Base-by-base conservation (phyloP, 2,888 invertebrate species). In the Unio pictorum region DNA sequence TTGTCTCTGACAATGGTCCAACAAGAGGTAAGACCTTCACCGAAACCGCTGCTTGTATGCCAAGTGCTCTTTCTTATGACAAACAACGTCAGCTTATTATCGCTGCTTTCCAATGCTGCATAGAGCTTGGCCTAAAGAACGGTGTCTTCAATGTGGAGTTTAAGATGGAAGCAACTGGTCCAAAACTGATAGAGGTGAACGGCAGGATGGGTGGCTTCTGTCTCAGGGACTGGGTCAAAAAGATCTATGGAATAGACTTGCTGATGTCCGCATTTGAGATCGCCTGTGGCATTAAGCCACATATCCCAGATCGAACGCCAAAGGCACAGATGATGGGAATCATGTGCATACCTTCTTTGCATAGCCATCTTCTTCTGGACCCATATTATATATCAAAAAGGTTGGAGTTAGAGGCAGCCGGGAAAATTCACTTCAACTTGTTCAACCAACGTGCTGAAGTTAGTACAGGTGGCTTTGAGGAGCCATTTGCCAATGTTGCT, bases 1-100 rank as follows among this genome's bases (percentile, higher is more conserved):
- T 81, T 63, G 69, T 84, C 15, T 81, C 81, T 3, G 84, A 84
- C 68, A 84, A 84, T 68, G 84, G 84, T 7, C 82, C 82, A 6
- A 82, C 84, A 1, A 73, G 75, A 11, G 20, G 59, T 11, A 73
- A 71, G 0, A 26, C 60, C 20, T 81, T 72, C 57, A 77, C 75
- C 18, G 83, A 82, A 73, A 83, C 82, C 1, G 72, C 79, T 0
- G 75, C 82, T 0, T 67, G 63, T 1, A 80, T 83, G 83, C 84
- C 84, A 3, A 74, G 78, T 1, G 67, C 64, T 11, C 62, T 80
- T 20, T 78, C 76, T 18, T 34, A 56, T 18, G 79, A 79, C 58
- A 76, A 79, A 62, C 68, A 73, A 26, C 74, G 72, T 1, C 81
- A 81, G 62, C 68, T 80, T 6, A 68, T 76, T 20, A 73, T 70